Base-by-base conservation (phyloP, 2,888 invertebrate species). In the Melipona beecheii region DNA sequence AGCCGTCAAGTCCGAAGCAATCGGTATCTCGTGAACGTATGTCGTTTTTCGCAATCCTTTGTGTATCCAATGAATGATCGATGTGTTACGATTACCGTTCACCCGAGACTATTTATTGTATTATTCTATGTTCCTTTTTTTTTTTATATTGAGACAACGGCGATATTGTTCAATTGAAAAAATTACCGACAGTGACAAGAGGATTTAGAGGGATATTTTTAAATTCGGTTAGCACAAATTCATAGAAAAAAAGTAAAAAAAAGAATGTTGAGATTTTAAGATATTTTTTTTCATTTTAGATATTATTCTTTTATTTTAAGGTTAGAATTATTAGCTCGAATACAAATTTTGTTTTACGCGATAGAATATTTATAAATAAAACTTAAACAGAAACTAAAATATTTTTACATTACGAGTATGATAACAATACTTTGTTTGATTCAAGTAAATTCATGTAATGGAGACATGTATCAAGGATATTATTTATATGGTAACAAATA, bases 1-100 rank as follows among this genome's bases (percentile, higher is more conserved):
- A 89, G 87, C 82, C 89, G 88, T 88, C 85, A 84, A 64, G 81
- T 81, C 80, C 78, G 66, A 81, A 54, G 80, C 80, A 78, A 83
- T 84, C 88, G 81, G 81, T 85, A 80, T 81, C 84, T 84, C 75
- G 64, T 56, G 80, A 72, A 85, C 82, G 80, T 80, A 83, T 84
- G 81, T 77, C 84, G 71, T 82, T 87, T 82, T 85, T 85, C 83
- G 78, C 76, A 79, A 86, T 86, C 79, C 85, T 80, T 81, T 81
- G 87, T 86, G 76, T 81, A 75, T 68, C 74, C 58, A 62, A 64
- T 66, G 75, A 83, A 78, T 83, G 73, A 87, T 84, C 84, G 71
- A 70, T 82, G 76, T 68, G 69, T 76, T 75, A 74, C 75, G 65
- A 72, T 83, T 87, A 77, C 62, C 50, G 73, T 66, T 71, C 78